Conservation (phyloP, 2,113 vertebrate species). For the Ceyx melanurus region DNA sequence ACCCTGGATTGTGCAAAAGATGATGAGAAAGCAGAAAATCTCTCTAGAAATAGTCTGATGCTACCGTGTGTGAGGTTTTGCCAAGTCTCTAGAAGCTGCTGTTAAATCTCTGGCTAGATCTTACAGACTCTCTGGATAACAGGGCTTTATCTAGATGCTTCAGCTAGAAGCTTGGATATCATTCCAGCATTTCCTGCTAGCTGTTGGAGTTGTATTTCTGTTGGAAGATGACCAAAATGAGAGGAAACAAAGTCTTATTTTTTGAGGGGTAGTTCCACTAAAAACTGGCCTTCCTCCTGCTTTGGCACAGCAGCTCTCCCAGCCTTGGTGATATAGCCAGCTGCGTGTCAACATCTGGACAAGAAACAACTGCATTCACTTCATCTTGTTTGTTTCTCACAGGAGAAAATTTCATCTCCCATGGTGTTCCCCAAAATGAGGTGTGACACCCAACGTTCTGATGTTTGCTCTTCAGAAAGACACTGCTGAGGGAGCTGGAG, state of each 20-base stretch:
- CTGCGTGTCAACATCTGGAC: not conserved
- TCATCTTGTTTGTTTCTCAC: not conserved
- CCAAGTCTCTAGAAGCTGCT: conserved; percentile 48
- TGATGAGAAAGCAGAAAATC: not conserved
- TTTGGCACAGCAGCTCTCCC: not conserved
- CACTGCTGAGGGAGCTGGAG: not conserved
- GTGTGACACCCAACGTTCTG: accelerated
- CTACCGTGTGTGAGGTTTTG: not conserved
- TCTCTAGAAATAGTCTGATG: not conserved
- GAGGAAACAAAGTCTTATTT: conserved; percentile 41
- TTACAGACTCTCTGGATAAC: conserved; percentile 6
- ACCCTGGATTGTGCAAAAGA: not conserved
- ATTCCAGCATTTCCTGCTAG: conserved; percentile 34
- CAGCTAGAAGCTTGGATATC: conserved; percentile 28
- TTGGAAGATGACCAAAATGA: not conserved
- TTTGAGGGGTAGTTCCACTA: not conserved
- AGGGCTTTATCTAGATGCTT: conserved; percentile 34
- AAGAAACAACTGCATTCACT: not conserved
- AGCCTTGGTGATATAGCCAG: accelerated
- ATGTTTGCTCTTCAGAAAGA: not conserved
- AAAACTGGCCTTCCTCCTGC: not conserved
- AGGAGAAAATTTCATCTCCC: accelerated
- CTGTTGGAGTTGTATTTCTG: conserved; percentile 52
- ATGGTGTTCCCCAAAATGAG: not conserved
- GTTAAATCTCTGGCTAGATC: conserved; percentile 27